Base-by-base conservation (phyloP, 1,140 invertebrate genomes). In the Brachionus rotundiformis region DNA sequence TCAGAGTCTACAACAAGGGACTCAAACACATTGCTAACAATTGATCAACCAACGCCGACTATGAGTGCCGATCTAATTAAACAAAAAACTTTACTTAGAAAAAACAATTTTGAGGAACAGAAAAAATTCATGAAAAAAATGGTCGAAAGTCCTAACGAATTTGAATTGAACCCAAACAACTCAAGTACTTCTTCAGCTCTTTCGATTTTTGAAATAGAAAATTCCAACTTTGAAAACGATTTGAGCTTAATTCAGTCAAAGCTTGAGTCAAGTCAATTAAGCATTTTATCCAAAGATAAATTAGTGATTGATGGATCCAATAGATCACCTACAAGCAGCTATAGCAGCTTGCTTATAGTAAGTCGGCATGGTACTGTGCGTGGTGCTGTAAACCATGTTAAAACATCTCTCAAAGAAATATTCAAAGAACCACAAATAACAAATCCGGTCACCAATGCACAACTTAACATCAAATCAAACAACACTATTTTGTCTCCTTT, bases 311-410 rank as follows among this genome's bases (percentile, higher is more conserved):
- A 73, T 25, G 8, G 25, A 16, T 44, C 4, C 13, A 13, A 31
- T 36, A 13, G 5, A 33, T 33, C 27, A 13, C 33, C 16, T 13
- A 44, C 68, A 11, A 73, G n/a, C 10, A 73, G 68, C 25, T 23
- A 23, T 4, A 73, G 68, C 29, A 73, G 39, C 23, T 13, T 63
- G 8, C 31, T 79, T 19, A 79, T 79, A 16, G 59, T 79, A 3
- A 79, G 76, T 79, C 44, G 76, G 27, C 76, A 79, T 36, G 76
- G 76, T 13, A 79, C 76, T 23, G 76, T 79, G 23, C 76, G 76
- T 23, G 76, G 76, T 10, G 36, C 31, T 54, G 29, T 59, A 0
- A 79, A 79, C 16, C 76, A 63, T 39, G 76, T 79, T 11, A 79
- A 59, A 59, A 79, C 76, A 63, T 79, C 76, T 39, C 31, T 79